A percentile compares a stretch with the other conserved stretches of the same genome.
phyloP scores from a whole-genome alignment of 2,113 vertebrate genomes.

The Tenebrosternarchus preto region DNA sequence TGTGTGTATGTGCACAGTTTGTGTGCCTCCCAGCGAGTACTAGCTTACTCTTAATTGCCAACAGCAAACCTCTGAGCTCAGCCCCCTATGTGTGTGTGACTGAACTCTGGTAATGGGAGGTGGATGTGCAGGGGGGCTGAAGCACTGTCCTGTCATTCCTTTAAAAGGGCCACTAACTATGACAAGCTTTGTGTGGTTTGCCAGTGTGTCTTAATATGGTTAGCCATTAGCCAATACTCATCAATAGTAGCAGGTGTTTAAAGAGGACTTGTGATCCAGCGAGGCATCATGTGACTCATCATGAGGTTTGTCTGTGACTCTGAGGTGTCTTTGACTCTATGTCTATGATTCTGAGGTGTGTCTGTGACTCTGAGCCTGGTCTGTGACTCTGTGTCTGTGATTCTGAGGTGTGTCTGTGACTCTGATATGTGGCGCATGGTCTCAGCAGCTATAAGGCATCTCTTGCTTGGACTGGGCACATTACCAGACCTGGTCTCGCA shows the following conservation, averaged over 20 bases:
- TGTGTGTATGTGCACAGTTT: neutral
- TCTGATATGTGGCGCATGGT: no score
- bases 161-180: no score
- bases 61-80: neutral
- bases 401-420: conserved; percentile 6
- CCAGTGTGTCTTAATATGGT: neutral
- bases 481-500: no score
- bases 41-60: neutral
- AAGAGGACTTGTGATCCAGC: no score
- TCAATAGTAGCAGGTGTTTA: neutral
- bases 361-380: conserved; percentile 7
- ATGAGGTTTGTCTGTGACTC: no score
- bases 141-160: neutral
- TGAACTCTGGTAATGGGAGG: neutral
- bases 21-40: neutral
- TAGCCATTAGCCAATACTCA: neutral
- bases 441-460: no score
- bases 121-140: neutral
- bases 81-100: neutral
- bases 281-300: no score
- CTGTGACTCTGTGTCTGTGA: conserved; percentile 7
- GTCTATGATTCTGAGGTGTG: neutral
- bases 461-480: no score
- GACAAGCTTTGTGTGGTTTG: neutral
- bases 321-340: neutral